These are phyloP conservation scores for Todus mexicanus DNA, from an alignment of 2,797 vertebrate species.

Conservation along the genomic window DNA sequence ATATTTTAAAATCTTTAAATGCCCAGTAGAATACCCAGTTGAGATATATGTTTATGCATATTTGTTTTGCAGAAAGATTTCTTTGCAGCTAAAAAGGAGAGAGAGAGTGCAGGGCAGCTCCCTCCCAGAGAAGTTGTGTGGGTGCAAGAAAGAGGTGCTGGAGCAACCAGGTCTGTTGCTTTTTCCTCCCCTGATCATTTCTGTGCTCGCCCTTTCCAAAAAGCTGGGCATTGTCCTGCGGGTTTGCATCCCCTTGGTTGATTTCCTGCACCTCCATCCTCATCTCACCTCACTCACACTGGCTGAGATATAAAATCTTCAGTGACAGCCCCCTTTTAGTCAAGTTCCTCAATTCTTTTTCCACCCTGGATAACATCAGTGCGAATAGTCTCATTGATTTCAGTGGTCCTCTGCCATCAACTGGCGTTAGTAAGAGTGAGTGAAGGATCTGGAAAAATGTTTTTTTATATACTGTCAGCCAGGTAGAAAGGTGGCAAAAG, in stretches of 20 bases:
- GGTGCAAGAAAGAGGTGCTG: neutral
- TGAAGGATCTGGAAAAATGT: neutral
- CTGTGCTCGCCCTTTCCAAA: neutral
- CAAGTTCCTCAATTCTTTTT: neutral
- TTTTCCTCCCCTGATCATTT: neutral
- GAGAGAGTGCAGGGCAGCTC: neutral
- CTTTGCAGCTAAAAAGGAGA: neutral
- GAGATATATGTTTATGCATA: neutral
- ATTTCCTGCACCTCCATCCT: neutral
- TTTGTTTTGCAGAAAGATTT: neutral
- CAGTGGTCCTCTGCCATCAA: neutral
- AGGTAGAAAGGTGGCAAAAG: conserved; percentile 66
- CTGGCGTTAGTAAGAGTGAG: neutral
- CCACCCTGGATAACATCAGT: neutral
- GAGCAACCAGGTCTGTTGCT: neutral
- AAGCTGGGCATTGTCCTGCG: neutral
- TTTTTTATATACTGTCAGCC: conserved; percentile 53
- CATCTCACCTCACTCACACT: neutral
- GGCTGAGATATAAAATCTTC: neutral
- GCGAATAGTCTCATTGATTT: neutral
- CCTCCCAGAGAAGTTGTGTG: neutral
- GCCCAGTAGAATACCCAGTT: neutral
- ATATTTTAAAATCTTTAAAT: neutral
- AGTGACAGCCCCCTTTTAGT: neutral
- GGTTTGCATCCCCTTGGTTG: neutral